phyloP scores from a whole-genome alignment of 2,888 invertebrate genomes.

The Cenopis cana region DNA sequence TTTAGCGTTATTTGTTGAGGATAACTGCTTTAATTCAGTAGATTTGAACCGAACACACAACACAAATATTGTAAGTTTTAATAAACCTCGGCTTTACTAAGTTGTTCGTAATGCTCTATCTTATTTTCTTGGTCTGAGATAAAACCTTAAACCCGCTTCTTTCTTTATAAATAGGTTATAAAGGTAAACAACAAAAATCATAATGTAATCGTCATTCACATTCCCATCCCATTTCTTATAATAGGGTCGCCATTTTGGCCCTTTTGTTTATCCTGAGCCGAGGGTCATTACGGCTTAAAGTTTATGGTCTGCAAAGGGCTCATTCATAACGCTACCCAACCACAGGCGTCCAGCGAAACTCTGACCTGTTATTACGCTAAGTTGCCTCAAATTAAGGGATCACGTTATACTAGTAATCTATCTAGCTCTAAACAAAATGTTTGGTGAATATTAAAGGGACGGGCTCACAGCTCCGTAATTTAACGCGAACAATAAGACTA shows the following conservation, averaged over 20 bases:
- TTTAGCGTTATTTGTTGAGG: too few species aligned
- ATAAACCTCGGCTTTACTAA: too few species aligned
- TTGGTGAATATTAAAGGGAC: neutral
- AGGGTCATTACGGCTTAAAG: constrained; percentile 66
- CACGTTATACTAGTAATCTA: neutral
- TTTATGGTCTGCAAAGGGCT: constrained; percentile 56
- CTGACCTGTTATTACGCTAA: neutral
- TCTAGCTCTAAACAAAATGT: neutral
- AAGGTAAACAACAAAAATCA: constrained; percentile 10
- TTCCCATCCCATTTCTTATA: constrained; percentile 27
- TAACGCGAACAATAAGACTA: constrained; percentile 41
- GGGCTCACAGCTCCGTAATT: constrained; percentile 25
- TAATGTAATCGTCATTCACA: constrained; percentile 14
- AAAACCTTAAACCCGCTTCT: constrained; percentile 12
- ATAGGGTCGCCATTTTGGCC: constrained; percentile 48
- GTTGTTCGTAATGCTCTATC: too few species aligned
- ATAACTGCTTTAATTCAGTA: too few species aligned
- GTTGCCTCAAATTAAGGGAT: neutral
- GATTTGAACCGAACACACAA: too few species aligned
- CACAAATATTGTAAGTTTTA: too few species aligned
- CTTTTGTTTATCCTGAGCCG: constrained; percentile 70
- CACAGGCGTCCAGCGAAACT: constrained; percentile 5
- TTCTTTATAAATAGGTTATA: neutral
- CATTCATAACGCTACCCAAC: neutral
- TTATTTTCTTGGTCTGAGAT: neutral